Conservation (phyloP, 2,797 vertebrate genomes). For the Acropternis orthonyx region DNA sequence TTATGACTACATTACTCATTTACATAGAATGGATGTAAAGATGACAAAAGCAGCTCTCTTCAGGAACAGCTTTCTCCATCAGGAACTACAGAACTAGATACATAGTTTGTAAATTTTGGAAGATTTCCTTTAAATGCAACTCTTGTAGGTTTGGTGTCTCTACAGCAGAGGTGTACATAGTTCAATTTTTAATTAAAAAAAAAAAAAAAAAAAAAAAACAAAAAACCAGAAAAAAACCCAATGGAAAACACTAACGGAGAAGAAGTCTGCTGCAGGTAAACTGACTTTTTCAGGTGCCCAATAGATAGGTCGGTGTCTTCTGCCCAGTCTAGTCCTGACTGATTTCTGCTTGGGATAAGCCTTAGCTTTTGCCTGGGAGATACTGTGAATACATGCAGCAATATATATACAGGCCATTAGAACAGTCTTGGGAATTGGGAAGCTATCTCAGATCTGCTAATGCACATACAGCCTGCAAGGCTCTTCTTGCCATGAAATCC, state of each 20-base stretch:
- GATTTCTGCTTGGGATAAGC: neutral
- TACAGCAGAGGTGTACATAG: neutral
- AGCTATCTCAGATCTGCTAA: neutral
- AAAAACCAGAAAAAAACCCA: no score
- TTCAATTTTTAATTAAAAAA: neutral
- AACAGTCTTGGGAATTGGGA: neutral
- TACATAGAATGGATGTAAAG: neutral
- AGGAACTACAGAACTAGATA: neutral
- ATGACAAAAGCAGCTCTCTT: neutral
- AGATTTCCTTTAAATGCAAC: neutral
- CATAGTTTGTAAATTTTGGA: neutral
- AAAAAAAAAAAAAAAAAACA: no score
- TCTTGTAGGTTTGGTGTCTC: neutral
- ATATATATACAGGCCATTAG: neutral
- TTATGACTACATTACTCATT: neutral
- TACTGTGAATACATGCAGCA: neutral
- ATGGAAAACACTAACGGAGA: neutral
- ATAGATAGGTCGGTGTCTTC: neutral
- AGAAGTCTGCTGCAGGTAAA: neutral
- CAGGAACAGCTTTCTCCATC: neutral
- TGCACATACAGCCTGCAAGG: fast-evolving
- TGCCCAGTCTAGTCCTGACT: neutral
- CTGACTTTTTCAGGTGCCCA: neutral
- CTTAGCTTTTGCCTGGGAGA: neutral
- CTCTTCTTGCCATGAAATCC: neutral